These are phyloP conservation scores for Octodonta nipae DNA, from an alignment of 2,888 invertebrate genomes.

Conservation along the genomic window DNA sequence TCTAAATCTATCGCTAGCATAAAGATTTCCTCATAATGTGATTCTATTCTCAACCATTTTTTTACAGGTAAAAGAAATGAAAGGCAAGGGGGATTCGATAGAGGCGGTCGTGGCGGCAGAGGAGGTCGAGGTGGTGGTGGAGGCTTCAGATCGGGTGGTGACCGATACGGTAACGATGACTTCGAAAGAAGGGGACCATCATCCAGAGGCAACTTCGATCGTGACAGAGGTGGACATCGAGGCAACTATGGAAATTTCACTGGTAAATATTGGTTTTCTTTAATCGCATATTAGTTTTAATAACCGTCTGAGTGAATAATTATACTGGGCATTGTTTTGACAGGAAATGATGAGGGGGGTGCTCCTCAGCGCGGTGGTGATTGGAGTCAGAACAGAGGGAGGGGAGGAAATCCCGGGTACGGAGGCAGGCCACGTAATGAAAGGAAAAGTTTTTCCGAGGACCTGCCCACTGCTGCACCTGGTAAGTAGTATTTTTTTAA, in stretches of 20 bases:
- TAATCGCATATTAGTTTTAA: too few relatives aligned
- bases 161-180: constrained; percentile 37
- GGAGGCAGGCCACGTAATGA: constrained; percentile 25
- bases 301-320: too few relatives aligned
- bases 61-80: too few relatives aligned
- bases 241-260: constrained; percentile 40
- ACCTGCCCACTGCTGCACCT: constrained; percentile 30
- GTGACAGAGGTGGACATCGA: constrained; percentile 33
- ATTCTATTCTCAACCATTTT: too few relatives aligned
- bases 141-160: too few relatives aligned
- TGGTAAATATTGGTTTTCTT: constrained; percentile 29
- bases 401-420: constrained; percentile 24
- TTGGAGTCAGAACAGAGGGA: constrained; percentile 16
- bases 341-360: constrained; percentile 21
- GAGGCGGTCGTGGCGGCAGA: constrained; percentile 7
- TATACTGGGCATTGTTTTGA: too few relatives aligned
- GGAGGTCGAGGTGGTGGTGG: constrained; percentile 27
- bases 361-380: constrained; percentile 14
- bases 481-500: constrained; percentile 24
- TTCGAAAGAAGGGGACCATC: constrained; percentile 31
- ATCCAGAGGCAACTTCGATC: constrained; percentile 29
- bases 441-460: constrained; percentile 27
- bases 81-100: neutral
- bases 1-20: too few relatives aligned
- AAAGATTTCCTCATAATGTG: too few relatives aligned